Evolutionary conservation across 2,797 vertebrate genomes (phyloP), one percentile per base, ranked within the genome.

Genomic region (Alcedo atthis): DNA sequence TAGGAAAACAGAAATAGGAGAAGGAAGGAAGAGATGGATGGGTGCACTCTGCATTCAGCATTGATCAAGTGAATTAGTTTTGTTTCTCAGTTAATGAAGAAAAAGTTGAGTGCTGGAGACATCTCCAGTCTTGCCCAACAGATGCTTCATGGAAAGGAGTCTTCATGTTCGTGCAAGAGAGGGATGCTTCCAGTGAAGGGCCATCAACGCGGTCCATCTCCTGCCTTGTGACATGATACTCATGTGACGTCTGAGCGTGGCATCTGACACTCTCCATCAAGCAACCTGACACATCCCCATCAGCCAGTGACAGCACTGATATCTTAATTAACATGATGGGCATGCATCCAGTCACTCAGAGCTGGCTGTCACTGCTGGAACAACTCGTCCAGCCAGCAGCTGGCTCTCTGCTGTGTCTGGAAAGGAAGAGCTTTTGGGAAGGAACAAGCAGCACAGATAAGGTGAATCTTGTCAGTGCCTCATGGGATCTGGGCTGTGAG

Each of bases 1-100:
- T 61, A 89, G 46, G 17, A 63, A 93, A 91, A 76, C 26, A 81
- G 63, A 92, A 86, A 77, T 2, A 86, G 45, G 55, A 86, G 70
- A 87, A 68, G 78, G 49, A 85, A 55, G 55, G 26, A 55, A 73
- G 53, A 85, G 73, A 73, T 68, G 24, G 79, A 68, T 78, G n/a
- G 24, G 19, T 71, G 46, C 15, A 26, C 8, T 86, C 80, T 82
- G 28, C 48, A 25, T 85, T 87, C 79, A 70, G 32, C 51, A 69
- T 53, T 81, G 66, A 78, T 79, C 46, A 91, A 55, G 4, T 4
- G 37, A 81, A 35, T 55, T 33, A 62, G 9, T 81, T 94, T 83
- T 87, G 15, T 28, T 45, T 69, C 63, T 86, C 48, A 86, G 24
- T 73, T 62, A 75, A 85, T 55, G 43, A 19, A 83, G 43, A 66